Evolutionary conservation across 1,140 invertebrate species (phyloP).

Genomic region (Diorhabda elongata): DNA sequence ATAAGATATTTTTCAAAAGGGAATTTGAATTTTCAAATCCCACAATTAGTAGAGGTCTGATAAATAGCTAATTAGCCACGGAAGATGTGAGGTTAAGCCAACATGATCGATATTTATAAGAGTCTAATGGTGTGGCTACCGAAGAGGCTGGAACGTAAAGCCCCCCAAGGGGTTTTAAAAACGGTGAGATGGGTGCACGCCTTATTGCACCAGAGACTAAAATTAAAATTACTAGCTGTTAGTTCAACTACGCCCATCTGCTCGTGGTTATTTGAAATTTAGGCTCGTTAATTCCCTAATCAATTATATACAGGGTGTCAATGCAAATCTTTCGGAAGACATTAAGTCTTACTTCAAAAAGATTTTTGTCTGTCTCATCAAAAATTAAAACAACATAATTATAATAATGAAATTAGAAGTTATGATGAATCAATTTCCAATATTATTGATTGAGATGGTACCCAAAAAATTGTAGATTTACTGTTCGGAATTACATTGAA

Average conservation of each 20-base stretch:
- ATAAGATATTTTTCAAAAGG: too few relatives aligned
- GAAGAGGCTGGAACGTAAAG: not conserved
- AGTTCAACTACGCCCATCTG: not conserved
- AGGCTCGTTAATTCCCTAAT: too few relatives aligned
- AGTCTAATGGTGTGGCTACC: not conserved
- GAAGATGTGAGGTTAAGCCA: not conserved
- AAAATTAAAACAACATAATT: too few relatives aligned
- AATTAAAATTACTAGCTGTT: not conserved
- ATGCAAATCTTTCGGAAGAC: too few relatives aligned
- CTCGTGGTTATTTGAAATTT: not conserved
- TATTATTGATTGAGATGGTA: too few relatives aligned
- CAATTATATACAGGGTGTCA: too few relatives aligned
- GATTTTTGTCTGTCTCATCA: too few relatives aligned
- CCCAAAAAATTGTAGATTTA: too few relatives aligned
- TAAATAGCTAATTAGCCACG: not conserved
- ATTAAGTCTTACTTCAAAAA: too few relatives aligned
- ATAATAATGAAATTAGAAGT: too few relatives aligned
- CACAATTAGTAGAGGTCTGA: not conserved
- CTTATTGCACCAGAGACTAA: slow-evolving; percentile 2
- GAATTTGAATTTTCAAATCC: not conserved
- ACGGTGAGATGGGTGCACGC: slow-evolving; percentile 1
- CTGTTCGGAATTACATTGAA: too few relatives aligned
- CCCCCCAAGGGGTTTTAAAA: not conserved
- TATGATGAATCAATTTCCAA: too few relatives aligned
- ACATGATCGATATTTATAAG: slow-evolving; percentile 2